Evolutionary conservation across 1,140 invertebrate species (phyloP), one percentile per base, ranked within the genome.

Genomic region (Odontomachus brunneus): DNA sequence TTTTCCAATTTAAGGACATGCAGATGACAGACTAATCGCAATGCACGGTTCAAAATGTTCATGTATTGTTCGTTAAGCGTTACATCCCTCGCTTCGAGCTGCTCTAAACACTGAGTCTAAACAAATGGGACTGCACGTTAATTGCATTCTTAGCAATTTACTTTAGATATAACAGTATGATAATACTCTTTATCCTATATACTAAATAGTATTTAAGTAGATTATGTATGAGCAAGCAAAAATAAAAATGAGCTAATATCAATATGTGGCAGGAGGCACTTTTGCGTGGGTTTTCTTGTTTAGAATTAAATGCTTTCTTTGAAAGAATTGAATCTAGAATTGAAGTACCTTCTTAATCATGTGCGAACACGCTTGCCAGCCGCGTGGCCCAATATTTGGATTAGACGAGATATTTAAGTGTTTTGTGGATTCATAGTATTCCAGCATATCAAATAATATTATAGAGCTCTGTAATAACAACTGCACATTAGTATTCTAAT

Each of bases 391-490:
- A 91, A 97, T 96, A 85, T 95, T 95, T 83, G 95, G 95, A 92
- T 97, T 98, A 65, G 95, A 96, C 24, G 96, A 96, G 75, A 98
- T 97, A 92, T 97, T 97, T 63, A 98, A 92, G 81, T 97, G 95
- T 38, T 94, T 95, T 1, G 97, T 95, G 59, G 97, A 97, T 91
- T 98, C 97, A 94, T 98, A 98, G 92, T 97, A 98, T 91, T 98
- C 98, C 84, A 98, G 95, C 97, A 98, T 98, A 92, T 98, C 97
- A 93, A 98, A 98, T 55, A 98, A 92, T 57, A 97, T 96, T 87
- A 97, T 96, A 44, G 92, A 88, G 86, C 90, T 92, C 90, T 93
- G 84, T 80, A 92, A 92, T 80, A 85, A 88, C 44, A 86, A 89
- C 82, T 74, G 29, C 12, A 57, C 24, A 86, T 73, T 11, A 65